phyloP scores from a whole-genome alignment of 2,113 vertebrate genomes.

The Anas platyrhynchos region DNA sequence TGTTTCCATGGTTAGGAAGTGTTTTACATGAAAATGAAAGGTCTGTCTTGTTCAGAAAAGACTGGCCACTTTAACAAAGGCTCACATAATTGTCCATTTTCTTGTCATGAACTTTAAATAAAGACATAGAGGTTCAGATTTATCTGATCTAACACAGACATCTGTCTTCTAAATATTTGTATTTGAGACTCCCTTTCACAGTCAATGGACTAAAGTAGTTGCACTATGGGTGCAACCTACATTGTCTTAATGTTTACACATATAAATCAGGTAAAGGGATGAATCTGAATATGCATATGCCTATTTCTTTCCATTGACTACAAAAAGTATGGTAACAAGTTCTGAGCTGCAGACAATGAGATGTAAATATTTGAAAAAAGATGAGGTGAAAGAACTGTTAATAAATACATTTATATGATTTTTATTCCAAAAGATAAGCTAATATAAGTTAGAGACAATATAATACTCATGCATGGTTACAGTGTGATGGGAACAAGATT shows the following conservation, averaged over 20 bases:
- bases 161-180: neutral
- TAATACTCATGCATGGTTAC: neutral
- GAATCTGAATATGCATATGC: neutral
- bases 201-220: neutral
- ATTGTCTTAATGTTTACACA: neutral
- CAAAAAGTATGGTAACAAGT: neutral
- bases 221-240: fast-evolving
- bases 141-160: neutral
- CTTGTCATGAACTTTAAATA: neutral
- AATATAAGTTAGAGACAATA: neutral
- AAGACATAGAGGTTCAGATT: neutral
- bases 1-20: neutral
- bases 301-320: neutral
- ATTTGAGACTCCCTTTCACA: neutral
- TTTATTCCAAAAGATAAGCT: neutral
- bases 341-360: neutral
- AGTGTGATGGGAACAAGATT: neutral
- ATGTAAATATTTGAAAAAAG: neutral
- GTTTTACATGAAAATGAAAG: neutral
- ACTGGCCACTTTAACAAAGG: neutral
- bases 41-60: neutral
- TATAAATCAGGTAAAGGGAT: neutral
- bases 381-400: neutral
- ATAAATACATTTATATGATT: neutral
- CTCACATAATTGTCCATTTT: neutral